Percentiles rank a stretch among this genome's conserved stretches.
These are phyloP conservation scores for Camptogramma bilineatum DNA, from an alignment of 2,888 invertebrate species.

Conservation along the genomic window DNA sequence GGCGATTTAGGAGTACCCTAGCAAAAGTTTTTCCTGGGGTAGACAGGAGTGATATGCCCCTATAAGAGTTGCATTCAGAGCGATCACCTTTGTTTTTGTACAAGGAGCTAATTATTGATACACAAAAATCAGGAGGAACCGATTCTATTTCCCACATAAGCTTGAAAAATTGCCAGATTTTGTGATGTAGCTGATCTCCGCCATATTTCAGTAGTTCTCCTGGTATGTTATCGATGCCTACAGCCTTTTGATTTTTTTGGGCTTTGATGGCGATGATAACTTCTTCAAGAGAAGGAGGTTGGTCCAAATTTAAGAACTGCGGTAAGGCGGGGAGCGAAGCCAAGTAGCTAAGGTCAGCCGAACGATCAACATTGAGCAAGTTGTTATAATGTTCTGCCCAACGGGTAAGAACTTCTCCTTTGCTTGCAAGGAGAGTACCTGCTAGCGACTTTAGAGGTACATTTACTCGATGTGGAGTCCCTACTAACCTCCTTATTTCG, in stretches of 20 bases:
- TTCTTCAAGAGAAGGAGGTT: background rate
- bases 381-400: constrained; percentile 13
- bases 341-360: background rate
- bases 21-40: constrained; percentile 8
- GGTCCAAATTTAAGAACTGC: background rate
- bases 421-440: background rate
- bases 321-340: background rate
- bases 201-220: constrained; percentile 13
- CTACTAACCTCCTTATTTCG: constrained; percentile 7
- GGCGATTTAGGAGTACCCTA: constrained; percentile 7
- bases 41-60: constrained; percentile 14
- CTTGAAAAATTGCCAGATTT: background rate
- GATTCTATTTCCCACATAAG: constrained; percentile 7
- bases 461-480: background rate
- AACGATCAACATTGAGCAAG: constrained; percentile 11
- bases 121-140: background rate
- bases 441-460: background rate
- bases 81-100: too few species aligned
- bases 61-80: constrained; percentile 15
- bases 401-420: constrained; percentile 5
- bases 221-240: background rate
- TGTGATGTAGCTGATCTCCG: constrained; percentile 4
- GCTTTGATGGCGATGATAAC: background rate
- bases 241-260: constrained; percentile 6
- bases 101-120: constrained; percentile 1